Evolutionary conservation across 2,113 vertebrate genomes (phyloP).

Genomic region (Caloenas nicobarica): DNA sequence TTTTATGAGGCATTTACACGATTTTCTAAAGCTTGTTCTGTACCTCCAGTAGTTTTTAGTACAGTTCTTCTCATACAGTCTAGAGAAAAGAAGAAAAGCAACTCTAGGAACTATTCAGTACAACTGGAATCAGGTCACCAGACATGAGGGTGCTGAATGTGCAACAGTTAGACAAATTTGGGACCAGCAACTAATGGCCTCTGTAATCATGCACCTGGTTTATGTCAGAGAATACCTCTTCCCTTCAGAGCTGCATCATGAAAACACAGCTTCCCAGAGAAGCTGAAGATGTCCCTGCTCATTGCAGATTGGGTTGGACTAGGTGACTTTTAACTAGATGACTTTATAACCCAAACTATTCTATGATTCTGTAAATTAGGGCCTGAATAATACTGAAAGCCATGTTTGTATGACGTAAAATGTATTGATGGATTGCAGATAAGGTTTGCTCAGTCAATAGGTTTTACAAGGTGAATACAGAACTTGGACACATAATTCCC

Average conservation of each 20-base stretch:
- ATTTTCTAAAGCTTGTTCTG: neutral
- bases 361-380: neutral
- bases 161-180: neutral
- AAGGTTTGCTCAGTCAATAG: neutral
- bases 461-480: accelerated
- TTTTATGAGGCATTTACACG: neutral
- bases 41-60: neutral
- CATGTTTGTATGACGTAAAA: neutral
- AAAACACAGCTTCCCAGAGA: neutral
- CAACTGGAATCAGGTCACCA: accelerated
- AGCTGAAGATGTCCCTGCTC: neutral
- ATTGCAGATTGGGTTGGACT: neutral
- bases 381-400: neutral
- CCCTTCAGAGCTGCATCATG: neutral
- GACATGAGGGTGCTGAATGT: neutral
- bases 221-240: neutral
- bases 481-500: neutral
- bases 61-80: neutral
- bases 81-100: neutral
- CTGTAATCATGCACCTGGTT: neutral
- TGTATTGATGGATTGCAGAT: neutral
- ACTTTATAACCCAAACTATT: neutral
- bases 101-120: neutral
- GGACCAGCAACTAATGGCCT: neutral
- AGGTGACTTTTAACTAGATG: neutral